A percentile compares a stretch with the other conserved stretches of the same genome.
Evolutionary conservation across 2,888 invertebrate species (phyloP).

Genomic region (Mythimna vitellina): DNA sequence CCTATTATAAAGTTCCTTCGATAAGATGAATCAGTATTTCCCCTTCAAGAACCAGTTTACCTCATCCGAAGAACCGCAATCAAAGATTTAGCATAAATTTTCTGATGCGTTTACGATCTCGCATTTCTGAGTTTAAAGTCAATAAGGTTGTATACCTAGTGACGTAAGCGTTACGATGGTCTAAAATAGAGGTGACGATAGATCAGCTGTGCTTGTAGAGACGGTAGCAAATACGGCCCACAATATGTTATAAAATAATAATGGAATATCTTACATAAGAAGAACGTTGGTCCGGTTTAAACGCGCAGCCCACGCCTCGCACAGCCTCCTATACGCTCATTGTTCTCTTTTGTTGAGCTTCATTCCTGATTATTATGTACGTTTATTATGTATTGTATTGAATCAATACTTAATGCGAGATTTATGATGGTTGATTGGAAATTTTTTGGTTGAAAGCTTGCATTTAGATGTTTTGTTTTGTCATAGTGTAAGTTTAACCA

Average conservation of each 20-base stretch:
- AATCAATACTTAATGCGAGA: constrained; percentile 51
- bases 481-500: not conserved
- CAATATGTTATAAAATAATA: constrained; percentile 67
- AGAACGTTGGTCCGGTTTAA: constrained; percentile 73
- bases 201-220: constrained; percentile 62
- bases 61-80: constrained; percentile 64
- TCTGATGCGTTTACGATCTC: constrained; percentile 42
- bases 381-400: constrained; percentile 48
- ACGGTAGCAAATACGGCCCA: constrained; percentile 71
- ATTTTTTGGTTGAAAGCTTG: not conserved
- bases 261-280: constrained; percentile 73
- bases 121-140: constrained; percentile 17
- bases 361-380: constrained; percentile 53
- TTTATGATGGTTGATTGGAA: constrained; percentile 7
- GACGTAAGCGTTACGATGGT: constrained; percentile 64
- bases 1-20: constrained; percentile 26
- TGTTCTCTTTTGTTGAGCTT: constrained; percentile 65
- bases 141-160: constrained; percentile 58
- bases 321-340: constrained; percentile 57
- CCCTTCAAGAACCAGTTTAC: constrained; percentile 64
- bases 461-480: constrained; percentile 1
- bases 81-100: constrained; percentile 70
- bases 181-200: constrained; percentile 81
- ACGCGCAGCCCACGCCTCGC: constrained; percentile 73
- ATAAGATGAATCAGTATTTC: constrained; percentile 59